These are phyloP conservation scores for Phoxinus dragarum DNA, from an alignment of 2,797 vertebrate genomes.

Conservation along the genomic window DNA sequence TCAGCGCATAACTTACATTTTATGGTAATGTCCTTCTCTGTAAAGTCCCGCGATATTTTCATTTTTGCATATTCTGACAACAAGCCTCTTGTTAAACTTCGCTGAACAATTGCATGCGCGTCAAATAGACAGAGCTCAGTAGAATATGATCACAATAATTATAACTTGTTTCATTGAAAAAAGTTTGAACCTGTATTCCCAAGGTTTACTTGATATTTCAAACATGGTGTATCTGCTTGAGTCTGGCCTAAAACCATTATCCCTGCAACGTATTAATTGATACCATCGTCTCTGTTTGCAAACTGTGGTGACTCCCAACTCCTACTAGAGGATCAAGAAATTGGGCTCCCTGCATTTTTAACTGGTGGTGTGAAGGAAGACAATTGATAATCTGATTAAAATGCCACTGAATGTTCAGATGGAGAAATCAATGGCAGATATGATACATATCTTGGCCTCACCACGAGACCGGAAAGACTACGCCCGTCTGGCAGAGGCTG, in stretches of 20 bases:
- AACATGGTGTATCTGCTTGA: constrained; percentile 1
- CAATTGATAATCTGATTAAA: constrained; percentile 65
- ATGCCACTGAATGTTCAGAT: constrained; percentile 61
- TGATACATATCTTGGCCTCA: constrained; percentile 54
- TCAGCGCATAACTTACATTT: too few species aligned
- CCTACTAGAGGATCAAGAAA: constrained; percentile 52
- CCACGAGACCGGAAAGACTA: constrained; percentile 52
- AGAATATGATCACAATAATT: background rate
- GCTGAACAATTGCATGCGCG: too few species aligned
- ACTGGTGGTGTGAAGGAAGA: constrained; percentile 58
- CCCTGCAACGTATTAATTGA: constrained; percentile 45
- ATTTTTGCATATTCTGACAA: too few species aligned
- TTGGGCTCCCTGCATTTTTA: constrained; percentile 52
- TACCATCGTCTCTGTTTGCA: constrained; percentile 42
- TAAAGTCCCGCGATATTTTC: too few species aligned
- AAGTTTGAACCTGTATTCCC: background rate
- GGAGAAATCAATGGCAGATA: constrained; percentile 66
- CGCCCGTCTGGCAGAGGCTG: constrained; percentile 49
- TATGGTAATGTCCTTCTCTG: too few species aligned
- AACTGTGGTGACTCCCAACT: constrained; percentile 51
- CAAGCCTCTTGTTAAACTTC: too few species aligned
- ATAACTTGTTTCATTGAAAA: background rate
- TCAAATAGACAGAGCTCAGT: background rate
- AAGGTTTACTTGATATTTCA: background rate
- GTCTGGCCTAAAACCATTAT: constrained; percentile 50